These are phyloP conservation scores for Maniola jurtina DNA, from an alignment of 1,140 invertebrate genomes.

Conservation along the genomic window DNA sequence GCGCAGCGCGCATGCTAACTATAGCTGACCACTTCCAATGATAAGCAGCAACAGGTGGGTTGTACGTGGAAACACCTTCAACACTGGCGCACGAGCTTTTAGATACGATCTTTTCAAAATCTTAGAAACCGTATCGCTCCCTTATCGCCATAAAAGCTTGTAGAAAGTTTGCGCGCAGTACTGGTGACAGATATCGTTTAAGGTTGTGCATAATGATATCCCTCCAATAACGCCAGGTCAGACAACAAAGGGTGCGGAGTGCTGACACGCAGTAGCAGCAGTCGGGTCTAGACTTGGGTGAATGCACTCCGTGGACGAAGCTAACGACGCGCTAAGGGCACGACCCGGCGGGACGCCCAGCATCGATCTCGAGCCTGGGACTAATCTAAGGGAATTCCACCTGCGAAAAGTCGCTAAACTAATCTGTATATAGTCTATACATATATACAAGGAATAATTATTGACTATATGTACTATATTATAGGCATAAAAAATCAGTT, in stretches of 20 bases:
- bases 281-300: conserved; percentile 5
- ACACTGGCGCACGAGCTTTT: no score
- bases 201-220: neutral
- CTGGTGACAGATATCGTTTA: neutral
- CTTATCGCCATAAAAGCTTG: no score
- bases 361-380: neutral
- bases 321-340: neutral
- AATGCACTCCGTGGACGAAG: neutral
- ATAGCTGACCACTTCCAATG: neutral
- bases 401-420: no score
- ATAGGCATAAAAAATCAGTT: no score
- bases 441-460: no score
- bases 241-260: conserved; percentile 9
- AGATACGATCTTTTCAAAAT: no score
- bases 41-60: neutral
- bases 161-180: no score
- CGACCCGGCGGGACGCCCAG: neutral
- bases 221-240: neutral
- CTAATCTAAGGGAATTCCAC: no score
- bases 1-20: neutral
- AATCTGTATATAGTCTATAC: no score
- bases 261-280: neutral
- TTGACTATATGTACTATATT: no score
- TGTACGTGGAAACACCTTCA: no score
- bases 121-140: no score